A percentile compares a stretch with the other conserved stretches of the same genome.
phyloP scores from a whole-genome alignment of 2,888 invertebrate species.

The Hybos culiciformis region DNA sequence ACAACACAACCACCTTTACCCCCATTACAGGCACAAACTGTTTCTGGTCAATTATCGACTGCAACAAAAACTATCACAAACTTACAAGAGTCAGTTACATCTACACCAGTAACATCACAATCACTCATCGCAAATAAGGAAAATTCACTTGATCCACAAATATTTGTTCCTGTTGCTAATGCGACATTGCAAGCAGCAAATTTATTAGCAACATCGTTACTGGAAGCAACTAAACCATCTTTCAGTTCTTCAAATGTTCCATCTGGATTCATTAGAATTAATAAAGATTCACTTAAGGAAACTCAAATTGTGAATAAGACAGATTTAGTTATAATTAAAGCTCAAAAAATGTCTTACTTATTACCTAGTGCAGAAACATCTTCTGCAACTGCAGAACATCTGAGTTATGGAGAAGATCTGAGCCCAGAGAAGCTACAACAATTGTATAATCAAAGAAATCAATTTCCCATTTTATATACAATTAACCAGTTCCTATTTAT shows the following conservation, averaged over 20 bases:
- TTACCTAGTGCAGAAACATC: constrained; percentile 14
- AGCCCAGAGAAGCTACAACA: constrained; percentile 11
- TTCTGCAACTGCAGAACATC: no score
- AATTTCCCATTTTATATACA: constrained; percentile 18
- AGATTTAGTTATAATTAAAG: constrained; percentile 18
- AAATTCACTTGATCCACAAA: constrained; percentile 1
- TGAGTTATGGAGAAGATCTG: neutral
- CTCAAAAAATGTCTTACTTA: constrained; percentile 20
- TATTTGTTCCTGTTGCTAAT: constrained; percentile 15
- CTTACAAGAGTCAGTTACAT: neutral
- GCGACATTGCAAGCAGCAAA: constrained; percentile 17
- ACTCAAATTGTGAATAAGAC: constrained; percentile 12
- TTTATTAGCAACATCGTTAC: constrained; percentile 15
- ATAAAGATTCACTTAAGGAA: constrained; percentile 4
- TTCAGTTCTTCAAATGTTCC: neutral
- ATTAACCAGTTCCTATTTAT: constrained; percentile 24
- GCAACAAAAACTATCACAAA: neutral
- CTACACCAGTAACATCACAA: neutral
- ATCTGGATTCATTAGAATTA: constrained; percentile 8
- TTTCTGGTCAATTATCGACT: neutral
- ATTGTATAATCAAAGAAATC: constrained; percentile 17
- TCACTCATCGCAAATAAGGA: neutral
- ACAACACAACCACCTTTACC: neutral
- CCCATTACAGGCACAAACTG: neutral
- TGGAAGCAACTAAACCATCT: constrained; percentile 13